Evolutionary conservation across 2,888 invertebrate genomes (phyloP).

Genomic region (Linnaemya tessellans): DNA sequence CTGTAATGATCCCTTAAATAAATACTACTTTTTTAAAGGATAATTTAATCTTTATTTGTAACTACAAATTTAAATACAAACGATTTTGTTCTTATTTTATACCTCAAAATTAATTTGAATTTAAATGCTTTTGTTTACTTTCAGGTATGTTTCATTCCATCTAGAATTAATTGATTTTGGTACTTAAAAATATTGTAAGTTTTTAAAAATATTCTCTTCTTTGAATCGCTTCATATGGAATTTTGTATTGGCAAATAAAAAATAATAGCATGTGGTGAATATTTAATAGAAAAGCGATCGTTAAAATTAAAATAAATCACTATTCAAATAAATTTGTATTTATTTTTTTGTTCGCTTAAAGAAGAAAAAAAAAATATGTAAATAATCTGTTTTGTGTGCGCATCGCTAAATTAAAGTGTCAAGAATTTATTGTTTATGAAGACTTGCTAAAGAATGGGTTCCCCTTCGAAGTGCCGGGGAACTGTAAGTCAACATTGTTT

Average conservation of each 20-base stretch:
- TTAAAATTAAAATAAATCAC: background rate
- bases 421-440: no score
- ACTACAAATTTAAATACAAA: background rate
- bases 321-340: background rate
- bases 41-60: no score
- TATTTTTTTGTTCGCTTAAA: no score
- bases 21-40: no score
- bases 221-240: slow-evolving; percentile 12
- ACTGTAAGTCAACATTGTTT: no score
- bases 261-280: background rate
- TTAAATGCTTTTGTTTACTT: slow-evolving; percentile 33
- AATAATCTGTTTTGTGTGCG: no score
- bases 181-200: slow-evolving; percentile 17
- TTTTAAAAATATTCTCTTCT: slow-evolving; percentile 11
- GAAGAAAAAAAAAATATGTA: no score
- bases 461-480: no score
- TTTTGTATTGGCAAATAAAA: background rate
- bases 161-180: slow-evolving; percentile 31
- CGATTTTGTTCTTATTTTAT: background rate
- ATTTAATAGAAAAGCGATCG: background rate
- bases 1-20: no score
- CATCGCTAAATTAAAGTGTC: no score
- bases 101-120: background rate
- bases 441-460: no score
- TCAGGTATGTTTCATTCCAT: slow-evolving; percentile 22